A percentile compares a stretch with the other conserved stretches of the same genome.
These are phyloP conservation scores for Rhopalosiphum nymphaeae DNA, from an alignment of 2,888 invertebrate genomes.

Conservation along the genomic window DNA sequence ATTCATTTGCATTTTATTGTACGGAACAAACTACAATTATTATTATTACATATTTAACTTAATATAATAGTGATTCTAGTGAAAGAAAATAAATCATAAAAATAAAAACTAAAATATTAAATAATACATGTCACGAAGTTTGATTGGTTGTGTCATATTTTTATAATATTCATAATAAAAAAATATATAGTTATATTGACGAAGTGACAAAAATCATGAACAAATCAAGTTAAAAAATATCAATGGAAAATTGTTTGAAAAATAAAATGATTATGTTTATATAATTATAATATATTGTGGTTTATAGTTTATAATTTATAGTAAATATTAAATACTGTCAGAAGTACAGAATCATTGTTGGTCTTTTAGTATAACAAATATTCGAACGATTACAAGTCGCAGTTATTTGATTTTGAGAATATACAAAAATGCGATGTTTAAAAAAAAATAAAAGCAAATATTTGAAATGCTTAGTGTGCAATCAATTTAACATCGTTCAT, in stretches of 20 bases:
- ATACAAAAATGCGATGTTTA: neutral
- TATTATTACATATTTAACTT: neutral
- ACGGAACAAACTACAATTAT: neutral
- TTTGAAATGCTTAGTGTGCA: neutral
- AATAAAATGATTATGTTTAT: no score
- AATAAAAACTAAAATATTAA: neutral
- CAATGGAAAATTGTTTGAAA: neutral
- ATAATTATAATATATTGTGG: neutral
- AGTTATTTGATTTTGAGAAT: neutral
- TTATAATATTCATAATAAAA: neutral
- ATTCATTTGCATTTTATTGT: neutral
- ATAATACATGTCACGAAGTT: neutral
- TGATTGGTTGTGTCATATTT: neutral
- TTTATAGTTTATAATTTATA: neutral
- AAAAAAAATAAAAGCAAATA: neutral
- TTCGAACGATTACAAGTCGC: neutral
- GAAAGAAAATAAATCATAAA: neutral
- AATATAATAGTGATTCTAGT: neutral
- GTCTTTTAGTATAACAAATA: neutral
- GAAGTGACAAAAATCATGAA: no score
- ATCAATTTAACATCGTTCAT: neutral
- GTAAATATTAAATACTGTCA: neutral
- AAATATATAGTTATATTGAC: no score
- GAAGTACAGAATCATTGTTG: neutral
- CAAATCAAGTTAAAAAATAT: no score